Evolutionary conservation across 1,140 invertebrate genomes (phyloP), one percentile per base, ranked within the genome.

Genomic region (Caenorhabditis remanei): DNA sequence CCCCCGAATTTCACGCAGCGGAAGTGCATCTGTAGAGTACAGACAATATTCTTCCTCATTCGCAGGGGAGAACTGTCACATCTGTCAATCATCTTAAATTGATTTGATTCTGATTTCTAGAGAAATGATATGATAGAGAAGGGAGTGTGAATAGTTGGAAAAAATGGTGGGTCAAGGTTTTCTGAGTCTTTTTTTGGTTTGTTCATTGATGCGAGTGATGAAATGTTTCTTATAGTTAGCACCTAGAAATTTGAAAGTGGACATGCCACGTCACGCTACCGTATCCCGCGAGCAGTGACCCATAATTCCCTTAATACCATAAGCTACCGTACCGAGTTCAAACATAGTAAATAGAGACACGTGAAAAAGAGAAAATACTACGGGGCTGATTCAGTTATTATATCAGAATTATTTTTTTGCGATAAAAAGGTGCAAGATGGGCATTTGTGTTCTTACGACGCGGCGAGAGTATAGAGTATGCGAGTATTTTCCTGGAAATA

Each of bases 371-470:
- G 50, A 53, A 53, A 53, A 14, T 71, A 71, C 65, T 71, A 71
- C 65, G 61, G 13, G 61, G 65, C 65, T 67, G 65, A 67, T 67
- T 67, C 65, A 67, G 41, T 14, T 24, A 43, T 41, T 67, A 67
- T 67, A 67, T 24, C n/a, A 67, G 65, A 67, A 67, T 67, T 16
- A 58, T 19, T 43, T 58, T 58, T 21, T 21, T 4, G 4, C 41
- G 41, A 71, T 43, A 71, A 46, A 24, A 71, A 71, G 24, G 14
- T 71, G 65, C 40, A 71, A 71, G 21, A 24, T 4, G 13, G 13
- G 65, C 65, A 71, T n/a, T 32, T 71, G 21, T 53, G 21, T 65
- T 65, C 32, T 24, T 19, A 71, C 41, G 40, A 46, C 40, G 65
- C n/a, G 13, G 46, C 0, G 7, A 2, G 21, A 21, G 19, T 21